A percentile compares a stretch with the other conserved stretches of the same genome.
These are phyloP conservation scores for Dendropsophus ebraccatus DNA, from an alignment of 2,113 vertebrate genomes.

Conservation along the genomic window DNA sequence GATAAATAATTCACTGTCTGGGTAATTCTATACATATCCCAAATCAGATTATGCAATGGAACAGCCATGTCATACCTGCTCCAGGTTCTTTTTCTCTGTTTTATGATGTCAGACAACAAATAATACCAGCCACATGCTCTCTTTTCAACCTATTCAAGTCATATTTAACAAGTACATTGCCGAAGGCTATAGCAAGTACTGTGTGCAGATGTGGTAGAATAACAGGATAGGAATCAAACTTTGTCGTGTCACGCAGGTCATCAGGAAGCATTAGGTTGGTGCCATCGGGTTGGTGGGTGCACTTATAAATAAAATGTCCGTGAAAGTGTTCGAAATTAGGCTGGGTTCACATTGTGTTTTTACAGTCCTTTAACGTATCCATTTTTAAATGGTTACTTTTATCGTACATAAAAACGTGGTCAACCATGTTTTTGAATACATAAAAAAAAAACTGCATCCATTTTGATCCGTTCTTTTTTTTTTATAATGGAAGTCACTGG, in stretches of 20 bases:
- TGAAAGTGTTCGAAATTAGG: not conserved
- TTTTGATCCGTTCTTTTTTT: no score
- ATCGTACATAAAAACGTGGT: no score
- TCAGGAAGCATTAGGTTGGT: not conserved
- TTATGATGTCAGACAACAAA: slow-evolving; percentile 61
- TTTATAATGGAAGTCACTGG: no score
- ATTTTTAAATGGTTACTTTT: no score
- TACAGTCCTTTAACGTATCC: no score
- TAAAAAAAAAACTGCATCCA: no score
- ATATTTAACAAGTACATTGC: slow-evolving; percentile 7
- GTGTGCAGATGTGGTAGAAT: not conserved
- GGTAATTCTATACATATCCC: slow-evolving; percentile 85
- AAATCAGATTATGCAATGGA: slow-evolving; percentile 85
- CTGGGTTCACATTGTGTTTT: no score
- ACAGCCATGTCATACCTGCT: slow-evolving; percentile 70
- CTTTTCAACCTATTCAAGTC: slow-evolving; percentile 11
- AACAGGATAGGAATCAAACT: not conserved
- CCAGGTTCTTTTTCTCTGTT: slow-evolving; percentile 52
- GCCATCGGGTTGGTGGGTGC: not conserved
- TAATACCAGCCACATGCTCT: slow-evolving; percentile 46
- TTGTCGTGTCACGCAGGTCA: not conserved
- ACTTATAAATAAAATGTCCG: not conserved
- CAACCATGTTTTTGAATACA: no score
- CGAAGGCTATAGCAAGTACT: not conserved
- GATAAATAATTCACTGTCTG: slow-evolving; percentile 95